Conservation (phyloP, 1,140 invertebrate genomes). For the Tetragonula clypearis region DNA sequence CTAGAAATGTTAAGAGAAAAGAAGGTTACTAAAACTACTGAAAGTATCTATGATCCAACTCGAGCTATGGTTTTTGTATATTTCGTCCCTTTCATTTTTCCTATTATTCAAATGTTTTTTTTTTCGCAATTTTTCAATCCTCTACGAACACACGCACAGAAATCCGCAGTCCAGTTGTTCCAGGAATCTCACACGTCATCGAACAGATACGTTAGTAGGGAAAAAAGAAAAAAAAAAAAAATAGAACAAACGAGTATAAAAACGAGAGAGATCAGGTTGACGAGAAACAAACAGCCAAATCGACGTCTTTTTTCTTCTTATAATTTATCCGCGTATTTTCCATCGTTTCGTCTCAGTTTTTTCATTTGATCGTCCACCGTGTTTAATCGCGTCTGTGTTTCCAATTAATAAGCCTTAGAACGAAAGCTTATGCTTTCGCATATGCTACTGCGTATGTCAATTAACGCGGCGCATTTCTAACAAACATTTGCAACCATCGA, state of each 20-base stretch:
- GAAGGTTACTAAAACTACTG: too few relatives aligned
- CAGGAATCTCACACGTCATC: neutral
- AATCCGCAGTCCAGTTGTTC: too few relatives aligned
- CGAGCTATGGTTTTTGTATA: too few relatives aligned
- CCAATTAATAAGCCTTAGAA: too few relatives aligned
- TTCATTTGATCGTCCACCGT: neutral
- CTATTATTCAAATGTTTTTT: too few relatives aligned
- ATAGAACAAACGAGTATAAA: too few relatives aligned
- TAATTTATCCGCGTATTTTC: neutral
- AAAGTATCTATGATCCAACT: too few relatives aligned
- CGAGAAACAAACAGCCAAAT: neutral
- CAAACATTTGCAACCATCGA: neutral
- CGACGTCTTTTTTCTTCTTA: neutral
- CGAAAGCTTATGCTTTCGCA: neutral
- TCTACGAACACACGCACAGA: too few relatives aligned
- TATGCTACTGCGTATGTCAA: neutral
- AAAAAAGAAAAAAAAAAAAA: conserved; percentile 13
- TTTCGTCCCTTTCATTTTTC: too few relatives aligned
- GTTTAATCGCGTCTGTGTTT: too few relatives aligned
- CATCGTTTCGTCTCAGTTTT: neutral
- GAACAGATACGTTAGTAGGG: conserved; percentile 14
- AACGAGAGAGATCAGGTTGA: neutral
- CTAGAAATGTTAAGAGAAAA: too few relatives aligned
- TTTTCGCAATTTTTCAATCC: too few relatives aligned
- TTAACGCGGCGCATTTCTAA: neutral